Evolutionary conservation across 92 coral and sea anemone species (phyloP).

Genomic region (Isaurus tuberculatus): DNA sequence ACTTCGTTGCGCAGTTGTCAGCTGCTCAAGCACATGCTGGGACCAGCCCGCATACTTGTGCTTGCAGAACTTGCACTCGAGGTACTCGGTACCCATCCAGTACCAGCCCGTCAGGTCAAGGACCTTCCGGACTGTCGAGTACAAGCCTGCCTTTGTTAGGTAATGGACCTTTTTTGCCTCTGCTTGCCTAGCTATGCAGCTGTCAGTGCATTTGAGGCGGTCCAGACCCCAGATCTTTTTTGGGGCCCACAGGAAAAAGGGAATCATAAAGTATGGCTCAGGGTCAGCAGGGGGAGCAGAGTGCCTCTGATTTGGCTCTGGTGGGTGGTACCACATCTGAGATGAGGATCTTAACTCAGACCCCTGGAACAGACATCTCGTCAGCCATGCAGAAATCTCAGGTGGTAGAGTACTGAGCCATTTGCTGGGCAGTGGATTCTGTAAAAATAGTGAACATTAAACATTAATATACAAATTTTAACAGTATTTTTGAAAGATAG

Average conservation of each 20-base stretch:
- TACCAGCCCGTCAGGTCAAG: conserved; percentile 28
- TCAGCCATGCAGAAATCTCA: conserved; percentile 1
- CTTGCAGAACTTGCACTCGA: conserved; percentile 10
- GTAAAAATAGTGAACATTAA: conserved; percentile 7
- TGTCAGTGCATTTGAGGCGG: not conserved
- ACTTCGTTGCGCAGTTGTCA: not conserved
- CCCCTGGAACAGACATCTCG: not conserved
- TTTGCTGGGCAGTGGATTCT: conserved; percentile 33
- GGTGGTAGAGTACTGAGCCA: conserved; percentile 9
- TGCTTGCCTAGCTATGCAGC: not conserved
- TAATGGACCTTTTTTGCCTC: not conserved
- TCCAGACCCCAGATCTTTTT: conserved; percentile 48
- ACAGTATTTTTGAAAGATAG: not conserved
- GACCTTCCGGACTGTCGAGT: not conserved
- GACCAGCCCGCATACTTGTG: conserved; percentile 33
- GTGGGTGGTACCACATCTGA: conserved; percentile 64
- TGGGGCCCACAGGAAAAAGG: conserved; percentile 55
- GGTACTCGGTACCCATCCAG: conserved; percentile 54
- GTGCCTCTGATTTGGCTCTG: conserved; percentile 18
- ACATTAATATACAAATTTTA: not conserved
- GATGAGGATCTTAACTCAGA: not conserved
- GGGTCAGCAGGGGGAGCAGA: conserved; percentile 43
- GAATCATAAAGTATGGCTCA: conserved; percentile 24
- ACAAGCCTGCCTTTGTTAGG: conserved; percentile 46
- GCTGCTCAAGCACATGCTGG: conserved; percentile 12